Base-by-base conservation (phyloP, 2,888 invertebrate genomes). In the Leptinotarsa haldemani region DNA sequence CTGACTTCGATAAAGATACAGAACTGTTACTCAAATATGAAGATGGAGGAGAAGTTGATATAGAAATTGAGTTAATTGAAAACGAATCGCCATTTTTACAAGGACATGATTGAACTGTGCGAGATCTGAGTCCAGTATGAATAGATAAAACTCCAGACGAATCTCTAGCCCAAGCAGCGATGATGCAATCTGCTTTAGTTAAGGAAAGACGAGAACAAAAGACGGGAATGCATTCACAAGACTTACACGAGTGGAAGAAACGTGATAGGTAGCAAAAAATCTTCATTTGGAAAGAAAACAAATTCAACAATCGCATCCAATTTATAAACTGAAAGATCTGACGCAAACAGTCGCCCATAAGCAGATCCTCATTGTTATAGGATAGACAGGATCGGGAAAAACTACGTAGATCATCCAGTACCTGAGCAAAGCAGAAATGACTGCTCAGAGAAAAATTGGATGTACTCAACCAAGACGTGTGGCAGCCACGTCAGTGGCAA, bases 391-490 rank as follows among this genome's bases (percentile, higher is more conserved):
- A 0, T 97, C 97, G 0, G 99, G 99, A 0, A 99, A 99, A 89
- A 99, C 99, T 0, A 99, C 99, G 0, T 99, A 99, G 88, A 99
- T 99, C 78, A 99, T 99, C 0, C 99, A 99, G 86, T 99, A 99
- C 88, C 89, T 99, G 56, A 96, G 97, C 0, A 99, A 99, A 88
- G 94, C 95, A 76, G 99, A 99, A 0, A 96, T 97, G 81, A 96
- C 95, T 0, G 92, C 95, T 0, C 90, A 97, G 48, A 99, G 95
- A 4, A 97, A 97, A 89, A 96, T 99, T 72, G 98, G 96, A 0
- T 97, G 97, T 86, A 97, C 97, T 0, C 97, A 97, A 85, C 97
- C 97, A 0, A 90, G 97, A 74, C 90, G 97, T 82, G 96, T 99
- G 18, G 98, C 99, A 15, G 98, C 99, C 63, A 98, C 98, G 97